Conservation (phyloP, 2,113 vertebrate genomes). For the Coptodon bakossiorum region DNA sequence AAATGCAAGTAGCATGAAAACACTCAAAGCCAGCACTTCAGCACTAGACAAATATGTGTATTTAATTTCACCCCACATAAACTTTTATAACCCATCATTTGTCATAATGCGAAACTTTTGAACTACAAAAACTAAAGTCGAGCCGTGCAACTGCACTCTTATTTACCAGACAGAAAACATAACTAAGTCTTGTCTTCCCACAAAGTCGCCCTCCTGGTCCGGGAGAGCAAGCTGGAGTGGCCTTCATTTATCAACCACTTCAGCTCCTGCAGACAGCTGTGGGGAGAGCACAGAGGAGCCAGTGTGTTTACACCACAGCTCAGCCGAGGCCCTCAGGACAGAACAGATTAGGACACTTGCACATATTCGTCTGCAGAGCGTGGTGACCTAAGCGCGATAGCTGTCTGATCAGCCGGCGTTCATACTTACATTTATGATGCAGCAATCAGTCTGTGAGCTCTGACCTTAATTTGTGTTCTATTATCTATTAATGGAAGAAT, state of each 20-base stretch:
- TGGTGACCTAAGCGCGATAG: neutral
- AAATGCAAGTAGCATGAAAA: neutral
- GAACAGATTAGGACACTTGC: conserved; percentile 30
- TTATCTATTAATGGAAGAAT: neutral
- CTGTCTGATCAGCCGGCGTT: neutral
- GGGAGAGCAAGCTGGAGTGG: conserved; percentile 29
- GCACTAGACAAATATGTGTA: neutral
- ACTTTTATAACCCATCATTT: neutral
- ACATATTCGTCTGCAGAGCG: conserved; percentile 4
- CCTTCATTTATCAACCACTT: conserved; percentile 63
- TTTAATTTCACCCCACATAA: neutral
- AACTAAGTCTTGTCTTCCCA: neutral
- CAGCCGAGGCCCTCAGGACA: conserved; percentile 27
- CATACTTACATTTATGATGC: neutral
- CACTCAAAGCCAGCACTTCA: neutral
- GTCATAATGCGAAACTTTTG: neutral
- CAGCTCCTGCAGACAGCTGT: conserved; percentile 51
- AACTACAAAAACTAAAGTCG: neutral
- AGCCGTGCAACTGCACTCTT: neutral
- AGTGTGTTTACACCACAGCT: conserved; percentile 46
- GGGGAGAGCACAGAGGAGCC: conserved; percentile 35
- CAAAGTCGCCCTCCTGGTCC: neutral
- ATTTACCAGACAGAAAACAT: neutral
- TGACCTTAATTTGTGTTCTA: neutral
- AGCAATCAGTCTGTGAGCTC: neutral